A percentile compares a stretch with the other conserved stretches of the same genome.
These are phyloP conservation scores for Drosophila pegasa DNA, from an alignment of 2,888 invertebrate species.

Conservation along the genomic window DNA sequence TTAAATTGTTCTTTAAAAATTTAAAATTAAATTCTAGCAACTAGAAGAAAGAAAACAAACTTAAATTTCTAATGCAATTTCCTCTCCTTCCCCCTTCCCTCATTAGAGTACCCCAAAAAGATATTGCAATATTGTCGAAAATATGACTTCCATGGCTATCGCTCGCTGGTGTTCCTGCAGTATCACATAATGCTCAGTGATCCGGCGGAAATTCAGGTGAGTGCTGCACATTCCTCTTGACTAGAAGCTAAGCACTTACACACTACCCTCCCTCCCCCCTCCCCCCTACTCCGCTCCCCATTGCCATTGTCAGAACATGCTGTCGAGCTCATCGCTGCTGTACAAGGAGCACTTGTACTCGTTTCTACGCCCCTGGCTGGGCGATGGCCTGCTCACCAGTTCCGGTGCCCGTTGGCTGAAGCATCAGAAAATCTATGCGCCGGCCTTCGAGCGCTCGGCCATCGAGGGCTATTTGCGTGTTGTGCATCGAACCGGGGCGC, in stretches of 20 bases:
- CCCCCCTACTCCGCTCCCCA: too few relatives aligned
- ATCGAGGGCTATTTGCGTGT: conserved; percentile 80
- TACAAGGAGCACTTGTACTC: conserved; percentile 85
- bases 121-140: conserved; percentile 78
- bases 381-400: conserved; percentile 85
- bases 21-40: background rate
- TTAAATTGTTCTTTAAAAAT: too few relatives aligned
- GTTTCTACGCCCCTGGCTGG: conserved; percentile 85
- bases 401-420: conserved; percentile 85
- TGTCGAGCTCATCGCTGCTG: conserved; percentile 84
- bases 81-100: too few relatives aligned
- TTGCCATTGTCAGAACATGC: conserved; percentile 64
- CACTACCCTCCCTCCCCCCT: too few relatives aligned
- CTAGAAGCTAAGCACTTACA: background rate
- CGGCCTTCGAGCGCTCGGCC: conserved; percentile 84
- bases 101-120: conserved; percentile 79
- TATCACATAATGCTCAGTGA: conserved; percentile 79
- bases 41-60: background rate
- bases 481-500: conserved; percentile 85
- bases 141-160: conserved; percentile 78
- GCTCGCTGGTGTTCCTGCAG: conserved; percentile 70
- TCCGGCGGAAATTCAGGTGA: conserved; percentile 82
- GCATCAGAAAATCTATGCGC: conserved; percentile 86
- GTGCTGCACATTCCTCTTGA: background rate
- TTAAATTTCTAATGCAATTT: too few relatives aligned